Evolutionary conservation across 2,888 invertebrate species (phyloP), one percentile per base, ranked within the genome.

Genomic region (Strigamia maritima): DNA sequence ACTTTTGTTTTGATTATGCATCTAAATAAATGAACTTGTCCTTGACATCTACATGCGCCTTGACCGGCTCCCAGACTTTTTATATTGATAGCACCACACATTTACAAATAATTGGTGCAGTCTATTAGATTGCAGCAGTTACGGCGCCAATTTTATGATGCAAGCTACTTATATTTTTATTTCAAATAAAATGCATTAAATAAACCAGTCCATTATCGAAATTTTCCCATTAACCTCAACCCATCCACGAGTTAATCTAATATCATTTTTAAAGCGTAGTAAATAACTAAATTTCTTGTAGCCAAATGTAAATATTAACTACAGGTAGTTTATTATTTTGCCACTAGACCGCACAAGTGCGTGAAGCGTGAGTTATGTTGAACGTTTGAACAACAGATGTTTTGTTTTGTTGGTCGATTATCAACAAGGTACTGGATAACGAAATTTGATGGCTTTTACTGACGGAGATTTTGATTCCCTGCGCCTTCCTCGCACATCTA

Each of bases 61-160:
- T 40, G 40, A 40, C 31, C 49, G n/a, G 49, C 14, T 14, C 16
- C 49, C 49, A 49, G n/a, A 6, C 49, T 49, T n/a, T 49, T 19
- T 6, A 60, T 6, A 60, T 60, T 60, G 60, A 60, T 22, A 19
- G 19, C 60, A 60, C 1, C 60, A 24, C 19, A 19, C 4, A 60
- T 60, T 60, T 60, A 19, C n/a, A 60, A 60, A 24, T 60, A 60
- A 60, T 60, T 60, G 60, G 60, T 19, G 60, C n/a, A 60, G n/a
- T 22, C 8, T 60, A 22, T 4, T 60, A 60, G 60, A 19, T 19
- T n/a, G 19, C 8, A 60, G 40, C 40, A 14, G 40, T 40, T 40
- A 49, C 3, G 60, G 60, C 60, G 60, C 60, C 60, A 22, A 24
- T 60, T 60, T 60, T 60, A 60, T 60, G 60, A 60, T 19, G 60